Evolutionary conservation across 1,140 invertebrate species (phyloP), one percentile per base, ranked within the genome.

Genomic region (Orchesella cincta): DNA sequence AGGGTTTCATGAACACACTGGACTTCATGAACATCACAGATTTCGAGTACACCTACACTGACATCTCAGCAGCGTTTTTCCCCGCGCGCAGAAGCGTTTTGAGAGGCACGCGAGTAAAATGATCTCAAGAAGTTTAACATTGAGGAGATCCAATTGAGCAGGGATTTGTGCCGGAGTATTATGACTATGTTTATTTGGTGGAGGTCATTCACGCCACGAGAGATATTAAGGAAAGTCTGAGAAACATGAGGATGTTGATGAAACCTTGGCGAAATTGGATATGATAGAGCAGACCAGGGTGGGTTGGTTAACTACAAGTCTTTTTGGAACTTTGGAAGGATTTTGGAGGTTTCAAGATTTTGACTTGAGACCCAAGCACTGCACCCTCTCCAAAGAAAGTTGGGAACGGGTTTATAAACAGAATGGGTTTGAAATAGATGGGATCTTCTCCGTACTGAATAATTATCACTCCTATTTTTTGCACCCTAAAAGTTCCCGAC

Each of bases 271-370:
- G 79, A 1, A 36, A 57, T 23, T n/a, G 12, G 5, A 14, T 57
- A 26, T 52, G 73, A 0, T n/a, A 20, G 5, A 74, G 79, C 2
- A n/a, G 31, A 16, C 16, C 67, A 1, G 23, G 73, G 1, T 8
- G 73, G 0, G 1, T n/a, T 1, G 79, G 12, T 2, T 20, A 0
- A 20, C 29, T 1, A 14, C 16, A 57, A 35, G 54, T 12, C 18
- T 54, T 34, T 80, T 78, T 51, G 79, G 74, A 29, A 1, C 73
- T 12, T 36, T 80, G 1, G 79, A 80, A 23, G 76, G 79, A 1
- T 80, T 51, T 35, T 80, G 76, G 76, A n/a, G 54, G n/a, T 80
- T 80, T 35, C 64, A 36, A 3, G 79, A 80, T 33, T 75, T 75
- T 18, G 35, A 78, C 14, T 12, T 51, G 0, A 51, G 79, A 1